Percentiles rank a stretch among this genome's conserved stretches.
Evolutionary conservation across 2,113 vertebrate species (phyloP).

Genomic region (Pipra filicauda): DNA sequence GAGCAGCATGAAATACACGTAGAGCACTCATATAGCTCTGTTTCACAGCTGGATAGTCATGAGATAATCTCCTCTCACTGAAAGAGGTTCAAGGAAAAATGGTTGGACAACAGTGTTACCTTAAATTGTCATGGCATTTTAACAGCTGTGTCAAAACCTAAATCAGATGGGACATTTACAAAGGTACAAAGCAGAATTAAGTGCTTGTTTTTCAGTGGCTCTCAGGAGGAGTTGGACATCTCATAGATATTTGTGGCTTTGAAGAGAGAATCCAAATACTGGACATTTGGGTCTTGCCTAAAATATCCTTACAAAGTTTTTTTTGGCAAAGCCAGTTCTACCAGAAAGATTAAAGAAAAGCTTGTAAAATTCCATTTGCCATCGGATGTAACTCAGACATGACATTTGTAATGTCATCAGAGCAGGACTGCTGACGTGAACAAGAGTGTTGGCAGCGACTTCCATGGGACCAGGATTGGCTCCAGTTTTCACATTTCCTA

Average conservation of each 20-base stretch:
- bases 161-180: neutral
- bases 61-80: neutral
- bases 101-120: neutral
- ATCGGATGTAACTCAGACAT: slow-evolving; percentile 27
- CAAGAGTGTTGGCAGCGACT: neutral
- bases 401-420: slow-evolving; percentile 30
- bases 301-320: slow-evolving; percentile 3
- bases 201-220: neutral
- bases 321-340: slow-evolving; percentile 25
- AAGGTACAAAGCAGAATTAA: neutral
- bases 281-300: neutral
- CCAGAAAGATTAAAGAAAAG: slow-evolving; percentile 10
- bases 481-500: slow-evolving; percentile 32
- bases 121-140: neutral
- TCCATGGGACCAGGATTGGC: slow-evolving; percentile 29
- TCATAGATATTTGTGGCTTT: slow-evolving; percentile 14
- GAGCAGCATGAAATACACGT: neutral
- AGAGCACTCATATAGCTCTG: neutral
- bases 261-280: neutral
- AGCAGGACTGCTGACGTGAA: slow-evolving; percentile 16
- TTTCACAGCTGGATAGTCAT: neutral
- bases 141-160: neutral
- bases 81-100: neutral
- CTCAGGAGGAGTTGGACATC: neutral
- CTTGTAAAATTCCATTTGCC: slow-evolving; percentile 30